Conservation (phyloP, 2,797 vertebrate genomes). For the Dipus sagitta region DNA sequence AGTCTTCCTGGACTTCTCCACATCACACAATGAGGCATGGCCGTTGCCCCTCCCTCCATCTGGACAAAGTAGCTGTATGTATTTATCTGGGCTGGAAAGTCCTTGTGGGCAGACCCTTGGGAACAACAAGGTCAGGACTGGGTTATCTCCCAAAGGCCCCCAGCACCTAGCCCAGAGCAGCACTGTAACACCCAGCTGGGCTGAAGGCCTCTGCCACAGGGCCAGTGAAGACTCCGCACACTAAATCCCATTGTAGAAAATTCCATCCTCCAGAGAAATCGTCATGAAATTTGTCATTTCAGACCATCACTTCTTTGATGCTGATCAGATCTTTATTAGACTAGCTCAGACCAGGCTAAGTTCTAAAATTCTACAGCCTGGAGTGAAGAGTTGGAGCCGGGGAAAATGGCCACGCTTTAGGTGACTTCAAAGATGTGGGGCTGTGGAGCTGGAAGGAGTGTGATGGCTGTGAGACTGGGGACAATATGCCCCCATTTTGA, state of each 20-base stretch:
- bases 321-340: background rate
- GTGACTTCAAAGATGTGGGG: background rate
- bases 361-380: conserved; percentile 36
- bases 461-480: fast-evolving
- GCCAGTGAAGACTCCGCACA: background rate
- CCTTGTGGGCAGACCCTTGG: background rate
- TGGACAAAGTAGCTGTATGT: background rate
- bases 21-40: background rate
- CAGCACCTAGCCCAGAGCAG: background rate
- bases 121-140: background rate
- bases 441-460: background rate
- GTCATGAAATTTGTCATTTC: conserved; percentile 2
- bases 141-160: background rate
- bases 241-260: background rate
- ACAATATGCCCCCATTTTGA: fast-evolving
- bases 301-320: background rate
- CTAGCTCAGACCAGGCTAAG: conserved; percentile 15
- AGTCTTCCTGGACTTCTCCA: background rate
- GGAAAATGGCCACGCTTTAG: background rate
- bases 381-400: conserved; percentile 8
- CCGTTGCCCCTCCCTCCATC: background rate
- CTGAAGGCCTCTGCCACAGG: background rate
- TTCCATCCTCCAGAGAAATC: background rate
- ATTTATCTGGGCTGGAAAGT: background rate
- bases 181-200: background rate